Percentiles rank a stretch among this genome's conserved stretches.
phyloP scores from a whole-genome alignment of 2,888 invertebrate genomes.

The Bugula neritina region DNA sequence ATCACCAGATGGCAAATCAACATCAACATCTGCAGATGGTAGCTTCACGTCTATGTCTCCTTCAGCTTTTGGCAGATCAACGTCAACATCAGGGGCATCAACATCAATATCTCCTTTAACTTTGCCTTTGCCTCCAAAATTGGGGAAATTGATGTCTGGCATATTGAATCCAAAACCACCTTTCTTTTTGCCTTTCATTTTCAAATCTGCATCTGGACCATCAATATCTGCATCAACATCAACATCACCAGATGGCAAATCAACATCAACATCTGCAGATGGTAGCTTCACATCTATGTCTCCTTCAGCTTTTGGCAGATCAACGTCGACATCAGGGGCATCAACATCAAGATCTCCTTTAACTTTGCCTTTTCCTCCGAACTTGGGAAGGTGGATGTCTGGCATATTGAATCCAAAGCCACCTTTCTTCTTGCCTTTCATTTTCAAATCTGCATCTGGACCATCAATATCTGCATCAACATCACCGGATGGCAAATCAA shows the following conservation, averaged over 20 bases:
- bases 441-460: neutral
- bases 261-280: slow-evolving; percentile 12
- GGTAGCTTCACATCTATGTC: slow-evolving; percentile 7
- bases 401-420: neutral
- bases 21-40: slow-evolving; percentile 15
- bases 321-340: neutral
- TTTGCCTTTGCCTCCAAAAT: slow-evolving; percentile 1
- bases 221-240: slow-evolving; percentile 26
- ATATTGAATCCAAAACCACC: slow-evolving; percentile 1
- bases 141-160: slow-evolving; percentile 12
- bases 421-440: too few species aligned
- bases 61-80: neutral
- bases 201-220: neutral
- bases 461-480: slow-evolving; percentile 4
- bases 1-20: neutral
- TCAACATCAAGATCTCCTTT: neutral
- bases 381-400: neutral
- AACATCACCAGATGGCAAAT: neutral
- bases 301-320: slow-evolving; percentile 13
- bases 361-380: too few species aligned
- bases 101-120: slow-evolving; percentile 15
- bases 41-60: neutral
- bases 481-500: neutral
- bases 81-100: slow-evolving; percentile 25
- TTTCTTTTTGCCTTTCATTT: neutral